A percentile compares a stretch with the other conserved stretches of the same genome.
Evolutionary conservation across 2,797 vertebrate species (phyloP).

Genomic region (Pampus argenteus): DNA sequence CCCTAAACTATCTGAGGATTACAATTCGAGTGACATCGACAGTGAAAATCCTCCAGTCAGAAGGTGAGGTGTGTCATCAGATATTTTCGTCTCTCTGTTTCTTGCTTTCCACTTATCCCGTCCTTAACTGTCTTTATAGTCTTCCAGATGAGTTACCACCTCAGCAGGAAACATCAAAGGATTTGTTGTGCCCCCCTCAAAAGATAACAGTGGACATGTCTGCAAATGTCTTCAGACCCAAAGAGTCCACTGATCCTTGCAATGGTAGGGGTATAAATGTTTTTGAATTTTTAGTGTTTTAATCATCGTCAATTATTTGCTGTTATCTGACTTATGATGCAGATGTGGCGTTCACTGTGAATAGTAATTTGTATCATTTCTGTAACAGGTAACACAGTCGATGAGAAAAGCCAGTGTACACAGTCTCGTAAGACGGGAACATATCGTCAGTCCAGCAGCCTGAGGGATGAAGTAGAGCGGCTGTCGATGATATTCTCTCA

Average conservation of each 20-base stretch:
- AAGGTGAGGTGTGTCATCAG: slow-evolving; percentile 51
- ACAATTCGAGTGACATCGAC: background rate
- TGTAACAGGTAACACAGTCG: slow-evolving; percentile 31
- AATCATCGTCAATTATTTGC: background rate
- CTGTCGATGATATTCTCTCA: slow-evolving; percentile 46
- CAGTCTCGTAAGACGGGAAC: slow-evolving; percentile 3
- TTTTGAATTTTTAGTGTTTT: background rate
- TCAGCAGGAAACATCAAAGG: slow-evolving; percentile 9
- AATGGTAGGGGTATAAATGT: slow-evolving; percentile 31
- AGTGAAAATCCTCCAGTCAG: slow-evolving; percentile 3
- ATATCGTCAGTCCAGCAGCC: slow-evolving; percentile 21
- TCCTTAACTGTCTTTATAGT: slow-evolving; percentile 19
- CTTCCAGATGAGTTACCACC: background rate
- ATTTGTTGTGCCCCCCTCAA: slow-evolving; percentile 9
- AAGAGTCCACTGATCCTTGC: background rate
- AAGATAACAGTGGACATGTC: background rate
- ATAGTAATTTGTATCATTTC: background rate
- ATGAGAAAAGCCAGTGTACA: background rate
- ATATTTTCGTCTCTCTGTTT: background rate
- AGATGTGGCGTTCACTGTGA: background rate
- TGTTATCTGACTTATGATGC: background rate
- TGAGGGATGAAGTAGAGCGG: slow-evolving; percentile 50
- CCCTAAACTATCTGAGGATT: slow-evolving; percentile 23
- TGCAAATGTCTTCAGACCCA: background rate
- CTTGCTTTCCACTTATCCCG: background rate